Evolutionary conservation across 1,140 invertebrate genomes (phyloP).

Genomic region (Stratiolaelaps scimitus): DNA sequence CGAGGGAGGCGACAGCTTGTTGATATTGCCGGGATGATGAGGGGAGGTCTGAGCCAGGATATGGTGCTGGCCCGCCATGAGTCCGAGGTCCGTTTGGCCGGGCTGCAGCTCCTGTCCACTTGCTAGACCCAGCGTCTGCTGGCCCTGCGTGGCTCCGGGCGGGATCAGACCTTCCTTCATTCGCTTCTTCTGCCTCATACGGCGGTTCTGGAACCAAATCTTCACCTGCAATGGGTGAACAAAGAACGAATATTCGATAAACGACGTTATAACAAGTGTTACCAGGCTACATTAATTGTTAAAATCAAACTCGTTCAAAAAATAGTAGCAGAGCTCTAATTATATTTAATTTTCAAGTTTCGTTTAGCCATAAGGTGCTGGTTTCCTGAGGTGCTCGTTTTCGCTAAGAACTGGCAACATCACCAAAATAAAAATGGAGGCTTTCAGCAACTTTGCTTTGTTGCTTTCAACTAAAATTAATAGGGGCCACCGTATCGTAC

Average conservation of each 20-base stretch:
- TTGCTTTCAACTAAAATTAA: too few species aligned
- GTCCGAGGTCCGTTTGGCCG: slow-evolving; percentile 14
- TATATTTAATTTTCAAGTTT: too few species aligned
- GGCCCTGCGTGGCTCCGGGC: slow-evolving; percentile 41
- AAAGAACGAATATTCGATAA: not conserved
- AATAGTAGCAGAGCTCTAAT: not conserved
- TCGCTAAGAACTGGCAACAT: too few species aligned
- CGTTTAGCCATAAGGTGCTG: too few species aligned
- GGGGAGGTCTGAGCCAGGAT: slow-evolving; percentile 28
- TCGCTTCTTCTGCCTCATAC: slow-evolving; percentile 41
- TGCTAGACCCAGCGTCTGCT: slow-evolving; percentile 6
- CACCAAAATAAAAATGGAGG: too few species aligned
- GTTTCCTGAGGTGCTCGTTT: too few species aligned
- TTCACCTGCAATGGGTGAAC: slow-evolving; percentile 36
- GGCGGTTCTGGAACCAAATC: slow-evolving; percentile 43
- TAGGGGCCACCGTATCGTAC: too few species aligned
- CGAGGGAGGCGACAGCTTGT: slow-evolving; percentile 28
- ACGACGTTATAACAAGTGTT: not conserved
- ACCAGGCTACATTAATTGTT: not conserved
- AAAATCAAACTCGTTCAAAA: slow-evolving; percentile 5
- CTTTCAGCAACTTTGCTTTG: too few species aligned
- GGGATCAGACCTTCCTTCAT: slow-evolving; percentile 63
- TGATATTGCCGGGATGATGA: slow-evolving; percentile 19
- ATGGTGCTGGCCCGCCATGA: slow-evolving; percentile 6
- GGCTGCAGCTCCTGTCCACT: slow-evolving; percentile 21